Percentiles rank a stretch among this genome's conserved stretches.
Conservation (phyloP, 1,140 invertebrate species). For the Myzus persicae region DNA sequence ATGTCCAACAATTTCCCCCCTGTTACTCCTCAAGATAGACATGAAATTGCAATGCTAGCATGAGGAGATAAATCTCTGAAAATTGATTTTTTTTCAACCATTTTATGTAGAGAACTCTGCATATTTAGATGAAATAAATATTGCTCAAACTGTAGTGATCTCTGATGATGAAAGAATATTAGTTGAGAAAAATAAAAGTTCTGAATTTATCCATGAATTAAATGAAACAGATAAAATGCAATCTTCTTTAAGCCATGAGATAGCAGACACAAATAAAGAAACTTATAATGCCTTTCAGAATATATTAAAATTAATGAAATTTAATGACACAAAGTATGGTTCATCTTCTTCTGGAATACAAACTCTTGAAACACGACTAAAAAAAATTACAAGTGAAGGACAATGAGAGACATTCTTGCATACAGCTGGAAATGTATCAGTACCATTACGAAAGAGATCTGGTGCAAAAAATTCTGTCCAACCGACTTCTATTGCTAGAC, state of each 20-base stretch:
- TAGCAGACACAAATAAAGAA: neutral
- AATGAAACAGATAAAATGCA: neutral
- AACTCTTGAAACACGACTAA: neutral
- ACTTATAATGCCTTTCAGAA: neutral
- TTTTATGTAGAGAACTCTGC: neutral
- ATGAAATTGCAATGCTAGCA: conserved; percentile 6
- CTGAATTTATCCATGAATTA: neutral
- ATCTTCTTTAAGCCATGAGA: neutral
- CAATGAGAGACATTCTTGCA: neutral
- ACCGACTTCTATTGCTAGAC: conserved; percentile 1
- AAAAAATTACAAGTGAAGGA: conserved; percentile 20
- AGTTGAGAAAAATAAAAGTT: neutral
- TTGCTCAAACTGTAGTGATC: neutral
- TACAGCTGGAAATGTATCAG: neutral
- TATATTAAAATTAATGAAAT: neutral
- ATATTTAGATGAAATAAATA: neutral
- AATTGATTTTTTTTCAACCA: conserved; percentile 19
- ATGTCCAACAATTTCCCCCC: conserved; percentile 1
- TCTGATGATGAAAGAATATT: neutral
- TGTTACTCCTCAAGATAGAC: conserved; percentile 24
- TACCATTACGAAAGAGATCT: neutral
- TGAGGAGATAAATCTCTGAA: conserved; percentile 23
- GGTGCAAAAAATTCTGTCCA: conserved; percentile 9
- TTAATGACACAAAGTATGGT: neutral
- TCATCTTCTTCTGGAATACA: neutral